phyloP scores from a whole-genome alignment of 2,113 vertebrate genomes.

The Oenanthe oenanthe region DNA sequence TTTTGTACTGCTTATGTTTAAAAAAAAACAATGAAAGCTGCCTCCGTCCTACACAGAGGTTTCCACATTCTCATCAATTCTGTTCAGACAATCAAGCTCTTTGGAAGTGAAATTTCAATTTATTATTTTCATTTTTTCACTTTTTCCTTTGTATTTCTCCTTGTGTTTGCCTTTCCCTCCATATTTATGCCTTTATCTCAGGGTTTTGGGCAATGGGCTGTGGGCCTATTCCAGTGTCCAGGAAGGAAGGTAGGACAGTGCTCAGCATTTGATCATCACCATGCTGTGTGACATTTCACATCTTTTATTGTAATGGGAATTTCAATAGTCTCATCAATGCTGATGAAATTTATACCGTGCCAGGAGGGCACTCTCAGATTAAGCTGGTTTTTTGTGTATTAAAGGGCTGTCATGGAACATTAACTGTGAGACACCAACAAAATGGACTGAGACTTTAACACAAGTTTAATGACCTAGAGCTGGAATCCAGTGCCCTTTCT shows the following conservation, averaged over 20 bases:
- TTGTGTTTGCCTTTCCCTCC: not conserved
- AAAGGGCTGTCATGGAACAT: conserved; percentile 19
- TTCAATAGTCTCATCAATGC: conserved; percentile 8
- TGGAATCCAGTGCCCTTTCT: conserved; percentile 2
- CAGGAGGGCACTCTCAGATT: not conserved
- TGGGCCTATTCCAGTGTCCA: not conserved
- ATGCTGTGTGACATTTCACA: not conserved
- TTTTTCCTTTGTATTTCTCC: not conserved
- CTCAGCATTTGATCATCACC: not conserved
- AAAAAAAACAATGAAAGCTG: not conserved
- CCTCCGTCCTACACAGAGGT: not conserved
- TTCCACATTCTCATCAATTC: not conserved
- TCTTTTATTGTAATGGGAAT: not conserved
- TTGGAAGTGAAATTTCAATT: not conserved
- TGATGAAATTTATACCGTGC: not conserved
- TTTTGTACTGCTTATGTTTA: not conserved
- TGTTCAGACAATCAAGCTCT: not conserved
- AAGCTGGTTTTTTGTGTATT: conserved; percentile 45
- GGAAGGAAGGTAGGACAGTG: not conserved
- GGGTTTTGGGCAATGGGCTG: not conserved
- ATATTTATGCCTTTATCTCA: not conserved
- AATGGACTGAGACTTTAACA: conserved; percentile 39
- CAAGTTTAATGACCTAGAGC: conserved; percentile 25
- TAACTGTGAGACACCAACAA: not conserved
- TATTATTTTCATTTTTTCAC: not conserved